Evolutionary conservation across 1,140 invertebrate genomes (phyloP).

Genomic region (Myzus persicae): DNA sequence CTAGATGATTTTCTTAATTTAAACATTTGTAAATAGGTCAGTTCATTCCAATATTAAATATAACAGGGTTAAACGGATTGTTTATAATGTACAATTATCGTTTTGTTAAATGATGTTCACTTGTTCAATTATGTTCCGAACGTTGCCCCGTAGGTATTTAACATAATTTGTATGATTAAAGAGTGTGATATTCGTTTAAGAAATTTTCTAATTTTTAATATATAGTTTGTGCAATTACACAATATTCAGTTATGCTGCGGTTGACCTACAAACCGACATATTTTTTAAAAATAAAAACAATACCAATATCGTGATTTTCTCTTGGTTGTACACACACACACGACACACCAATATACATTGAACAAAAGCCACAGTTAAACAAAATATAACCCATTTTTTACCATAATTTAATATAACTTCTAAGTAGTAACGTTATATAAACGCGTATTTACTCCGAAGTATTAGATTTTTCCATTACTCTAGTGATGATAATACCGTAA

Average conservation of each 20-base stretch:
- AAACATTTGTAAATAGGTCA: neutral
- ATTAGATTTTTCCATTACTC: neutral
- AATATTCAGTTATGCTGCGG: neutral
- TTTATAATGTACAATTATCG: neutral
- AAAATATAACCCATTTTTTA: neutral
- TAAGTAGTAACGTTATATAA: too few species aligned
- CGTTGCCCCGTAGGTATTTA: neutral
- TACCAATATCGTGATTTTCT: neutral
- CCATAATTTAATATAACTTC: too few species aligned
- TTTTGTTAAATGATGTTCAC: neutral
- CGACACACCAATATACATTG: neutral
- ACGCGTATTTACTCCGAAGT: neutral
- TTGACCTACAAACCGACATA: neutral
- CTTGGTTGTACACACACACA: neutral
- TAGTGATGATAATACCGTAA: too few species aligned
- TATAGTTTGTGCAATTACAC: neutral
- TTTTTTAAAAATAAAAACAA: neutral
- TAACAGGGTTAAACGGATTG: neutral
- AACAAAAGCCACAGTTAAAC: neutral
- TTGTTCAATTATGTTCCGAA: neutral
- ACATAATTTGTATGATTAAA: neutral
- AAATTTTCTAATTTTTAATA: neutral
- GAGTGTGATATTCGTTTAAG: neutral
- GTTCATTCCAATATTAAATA: neutral
- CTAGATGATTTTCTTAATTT: neutral